Conservation (phyloP, 2,113 vertebrate genomes). For the Oreochromis spilurus region DNA sequence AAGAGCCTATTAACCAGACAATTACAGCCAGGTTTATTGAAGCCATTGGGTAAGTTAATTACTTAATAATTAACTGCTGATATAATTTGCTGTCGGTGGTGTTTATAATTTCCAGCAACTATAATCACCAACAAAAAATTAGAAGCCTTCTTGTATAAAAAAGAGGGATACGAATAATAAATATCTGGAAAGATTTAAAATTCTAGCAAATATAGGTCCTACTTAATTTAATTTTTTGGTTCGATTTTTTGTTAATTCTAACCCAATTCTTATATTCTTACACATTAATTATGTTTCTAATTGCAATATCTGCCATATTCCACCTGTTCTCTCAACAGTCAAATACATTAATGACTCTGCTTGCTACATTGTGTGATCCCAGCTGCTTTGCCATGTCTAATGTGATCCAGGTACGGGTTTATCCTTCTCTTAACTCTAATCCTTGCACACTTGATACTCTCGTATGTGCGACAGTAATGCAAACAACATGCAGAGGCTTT, state of each 20-base stretch:
- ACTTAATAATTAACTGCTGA: not conserved
- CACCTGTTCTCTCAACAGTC: constrained; percentile 31
- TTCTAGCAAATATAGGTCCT: too few species aligned
- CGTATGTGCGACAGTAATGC: constrained; percentile 47
- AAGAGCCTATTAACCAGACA: rapidly evolving
- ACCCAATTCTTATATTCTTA: not conserved
- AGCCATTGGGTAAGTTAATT: not conserved
- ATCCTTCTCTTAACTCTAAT: constrained; percentile 50
- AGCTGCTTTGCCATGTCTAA: constrained; percentile 41
- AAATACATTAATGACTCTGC: constrained; percentile 13
- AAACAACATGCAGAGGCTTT: constrained; percentile 46
- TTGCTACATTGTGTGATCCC: constrained; percentile 11
- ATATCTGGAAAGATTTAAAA: not conserved
- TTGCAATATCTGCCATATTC: not conserved
- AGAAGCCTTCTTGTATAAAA: not conserved
- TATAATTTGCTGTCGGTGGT: not conserved
- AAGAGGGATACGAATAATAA: not conserved
- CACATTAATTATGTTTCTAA: not conserved
- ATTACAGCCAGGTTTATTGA: not conserved
- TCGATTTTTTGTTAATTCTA: not conserved
- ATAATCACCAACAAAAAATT: not conserved
- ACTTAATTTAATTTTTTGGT: too few species aligned
- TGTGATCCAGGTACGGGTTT: constrained; percentile 54
- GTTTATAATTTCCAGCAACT: not conserved
- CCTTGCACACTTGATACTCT: constrained; percentile 44